Evolutionary conservation across 2,888 invertebrate species (phyloP).

Genomic region (Euplagia quadripunctaria): DNA sequence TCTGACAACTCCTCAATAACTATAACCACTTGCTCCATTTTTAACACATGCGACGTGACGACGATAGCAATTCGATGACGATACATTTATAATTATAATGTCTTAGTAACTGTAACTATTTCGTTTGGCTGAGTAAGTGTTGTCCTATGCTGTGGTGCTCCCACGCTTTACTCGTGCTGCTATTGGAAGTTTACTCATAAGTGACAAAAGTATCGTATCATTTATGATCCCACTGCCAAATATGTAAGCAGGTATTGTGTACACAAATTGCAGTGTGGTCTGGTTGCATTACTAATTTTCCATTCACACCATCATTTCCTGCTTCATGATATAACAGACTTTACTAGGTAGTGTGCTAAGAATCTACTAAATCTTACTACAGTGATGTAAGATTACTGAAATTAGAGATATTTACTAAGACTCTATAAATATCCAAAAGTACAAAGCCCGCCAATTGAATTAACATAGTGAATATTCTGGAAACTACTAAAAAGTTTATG

Average conservation of each 20-base stretch:
- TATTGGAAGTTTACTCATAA: conserved; percentile 24
- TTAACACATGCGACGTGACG: conserved; percentile 5
- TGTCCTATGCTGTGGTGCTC: conserved; percentile 27
- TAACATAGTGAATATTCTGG: neutral
- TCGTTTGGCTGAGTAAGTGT: conserved; percentile 46
- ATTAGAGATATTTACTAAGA: neutral
- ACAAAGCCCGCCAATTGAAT: neutral
- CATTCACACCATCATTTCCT: conserved; percentile 10
- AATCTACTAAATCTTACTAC: neutral
- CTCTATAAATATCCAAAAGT: neutral
- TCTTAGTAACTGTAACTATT: conserved; percentile 30
- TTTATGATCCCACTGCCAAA: conserved; percentile 8
- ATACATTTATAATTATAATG: conserved; percentile 30
- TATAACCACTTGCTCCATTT: conserved; percentile 22
- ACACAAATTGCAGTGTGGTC: conserved; percentile 6
- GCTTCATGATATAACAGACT: neutral
- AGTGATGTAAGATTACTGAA: neutral
- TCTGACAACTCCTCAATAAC: neutral
- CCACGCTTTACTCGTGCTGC: conserved; percentile 29
- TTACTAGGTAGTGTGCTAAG: neutral
- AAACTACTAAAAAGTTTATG: neutral
- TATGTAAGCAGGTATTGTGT: conserved; percentile 5
- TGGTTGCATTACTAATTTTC: neutral
- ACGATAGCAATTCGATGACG: conserved; percentile 42
- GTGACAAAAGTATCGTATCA: conserved; percentile 31